Conservation (phyloP, 2,888 invertebrate species). For the Tenthredo notha region DNA sequence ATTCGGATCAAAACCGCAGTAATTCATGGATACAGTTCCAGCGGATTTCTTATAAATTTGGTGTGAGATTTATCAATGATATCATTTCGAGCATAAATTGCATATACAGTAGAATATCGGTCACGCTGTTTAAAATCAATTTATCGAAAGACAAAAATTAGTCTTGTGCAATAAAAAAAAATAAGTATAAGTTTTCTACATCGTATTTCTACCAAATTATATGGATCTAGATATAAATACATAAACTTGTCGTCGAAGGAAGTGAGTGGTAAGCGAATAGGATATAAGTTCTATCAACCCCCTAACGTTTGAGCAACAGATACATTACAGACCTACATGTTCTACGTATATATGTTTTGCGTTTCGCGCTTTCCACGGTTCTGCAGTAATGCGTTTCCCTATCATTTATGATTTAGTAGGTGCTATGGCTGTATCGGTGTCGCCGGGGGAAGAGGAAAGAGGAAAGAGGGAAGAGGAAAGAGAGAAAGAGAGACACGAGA, state of each 20-base stretch:
- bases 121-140: not conserved
- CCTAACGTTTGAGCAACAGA: constrained; percentile 31
- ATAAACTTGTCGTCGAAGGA: constrained; percentile 12
- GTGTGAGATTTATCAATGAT: not conserved
- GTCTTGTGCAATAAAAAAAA: too few species aligned
- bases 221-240: not conserved
- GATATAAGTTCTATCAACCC: constrained; percentile 2
- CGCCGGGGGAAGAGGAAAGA: constrained; percentile 25
- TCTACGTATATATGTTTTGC: not conserved
- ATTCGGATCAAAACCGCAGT: not conserved
- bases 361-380: constrained; percentile 11
- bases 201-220: not conserved
- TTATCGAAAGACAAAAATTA: not conserved
- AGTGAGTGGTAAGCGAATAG: constrained; percentile 15
- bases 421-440: constrained; percentile 42
- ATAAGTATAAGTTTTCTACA: not conserved
- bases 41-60: not conserved
- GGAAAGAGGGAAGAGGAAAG: constrained; percentile 8
- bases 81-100: not conserved
- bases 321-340: constrained; percentile 14
- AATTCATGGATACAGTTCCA: not conserved
- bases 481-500: constrained; percentile 38
- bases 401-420: constrained; percentile 51
- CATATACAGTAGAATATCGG: not conserved
- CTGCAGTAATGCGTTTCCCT: constrained; percentile 50